These are phyloP conservation scores for Lepus oiostolus DNA, from an alignment of 2,797 vertebrate species.

Conservation along the genomic window DNA sequence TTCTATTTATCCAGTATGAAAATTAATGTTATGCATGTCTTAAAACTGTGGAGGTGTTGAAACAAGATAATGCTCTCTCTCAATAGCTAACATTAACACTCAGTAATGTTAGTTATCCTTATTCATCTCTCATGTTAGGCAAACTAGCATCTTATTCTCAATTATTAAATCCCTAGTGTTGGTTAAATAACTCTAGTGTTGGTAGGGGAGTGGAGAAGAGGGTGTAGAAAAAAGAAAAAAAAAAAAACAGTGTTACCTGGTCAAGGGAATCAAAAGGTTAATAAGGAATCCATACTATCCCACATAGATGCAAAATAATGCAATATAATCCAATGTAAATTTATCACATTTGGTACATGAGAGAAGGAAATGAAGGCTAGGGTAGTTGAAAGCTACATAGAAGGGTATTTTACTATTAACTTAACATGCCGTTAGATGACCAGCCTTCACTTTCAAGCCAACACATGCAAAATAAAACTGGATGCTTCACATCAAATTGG, in stretches of 20 bases:
- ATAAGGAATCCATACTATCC: not conserved
- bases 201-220: not conserved
- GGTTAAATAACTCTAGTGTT: not conserved
- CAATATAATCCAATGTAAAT: not conserved
- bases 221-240: not conserved
- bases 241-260: not conserved
- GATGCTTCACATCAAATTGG: not conserved
- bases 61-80: not conserved
- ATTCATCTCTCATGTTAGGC: not conserved
- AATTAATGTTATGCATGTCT: not conserved
- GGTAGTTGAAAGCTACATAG: slow-evolving; percentile 14
- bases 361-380: slow-evolving; percentile 40
- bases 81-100: not conserved
- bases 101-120: slow-evolving; percentile 37
- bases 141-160: not conserved
- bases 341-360: not conserved
- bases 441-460: slow-evolving; percentile 1
- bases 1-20: slow-evolving; percentile 27
- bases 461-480: not conserved
- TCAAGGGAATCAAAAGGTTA: slow-evolving; percentile 39
- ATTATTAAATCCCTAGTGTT: not conserved
- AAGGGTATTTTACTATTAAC: not conserved
- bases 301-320: not conserved
- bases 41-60: not conserved
- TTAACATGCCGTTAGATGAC: not conserved